A percentile compares a stretch with the other conserved stretches of the same genome.
phyloP scores from a whole-genome alignment of 2,113 vertebrate genomes.

The Nanger granti region DNA sequence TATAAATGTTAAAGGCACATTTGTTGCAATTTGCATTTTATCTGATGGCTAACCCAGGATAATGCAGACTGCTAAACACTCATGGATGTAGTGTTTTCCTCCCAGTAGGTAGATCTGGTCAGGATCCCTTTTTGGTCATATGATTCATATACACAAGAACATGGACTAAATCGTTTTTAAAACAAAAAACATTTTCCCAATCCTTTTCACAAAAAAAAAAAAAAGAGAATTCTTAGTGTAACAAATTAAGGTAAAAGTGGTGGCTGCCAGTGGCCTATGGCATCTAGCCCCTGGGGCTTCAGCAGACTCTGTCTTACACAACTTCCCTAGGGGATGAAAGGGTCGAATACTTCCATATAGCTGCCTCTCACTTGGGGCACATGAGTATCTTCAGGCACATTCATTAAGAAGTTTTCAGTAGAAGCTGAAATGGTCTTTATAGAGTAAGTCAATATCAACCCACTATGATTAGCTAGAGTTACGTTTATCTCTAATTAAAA shows the following conservation, averaged over 20 bases:
- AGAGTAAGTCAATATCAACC: background rate
- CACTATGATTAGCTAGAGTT: background rate
- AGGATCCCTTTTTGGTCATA: background rate
- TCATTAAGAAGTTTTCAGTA: background rate
- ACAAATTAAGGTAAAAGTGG: background rate
- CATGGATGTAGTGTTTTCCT: background rate
- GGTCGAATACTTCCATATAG: rapidly evolving
- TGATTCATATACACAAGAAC: background rate
- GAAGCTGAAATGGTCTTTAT: background rate
- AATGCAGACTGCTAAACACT: background rate
- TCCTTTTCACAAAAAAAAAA: background rate
- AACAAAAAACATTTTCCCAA: background rate
- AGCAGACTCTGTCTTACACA: background rate
- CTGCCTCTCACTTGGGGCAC: background rate
- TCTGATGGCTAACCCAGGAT: background rate
- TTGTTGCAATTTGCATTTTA: background rate
- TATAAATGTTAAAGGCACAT: background rate
- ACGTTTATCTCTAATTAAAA: background rate
- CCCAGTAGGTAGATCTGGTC: background rate
- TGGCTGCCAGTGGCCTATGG: background rate
- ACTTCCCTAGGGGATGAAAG: background rate
- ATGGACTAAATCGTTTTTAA: background rate
- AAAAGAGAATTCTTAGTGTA: background rate
- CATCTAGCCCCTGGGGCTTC: background rate
- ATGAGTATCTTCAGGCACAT: background rate